Percentiles rank a stretch among this genome's conserved stretches.
These are phyloP conservation scores for Hydropsyche tenuis DNA, from an alignment of 1,140 invertebrate genomes.

Conservation along the genomic window DNA sequence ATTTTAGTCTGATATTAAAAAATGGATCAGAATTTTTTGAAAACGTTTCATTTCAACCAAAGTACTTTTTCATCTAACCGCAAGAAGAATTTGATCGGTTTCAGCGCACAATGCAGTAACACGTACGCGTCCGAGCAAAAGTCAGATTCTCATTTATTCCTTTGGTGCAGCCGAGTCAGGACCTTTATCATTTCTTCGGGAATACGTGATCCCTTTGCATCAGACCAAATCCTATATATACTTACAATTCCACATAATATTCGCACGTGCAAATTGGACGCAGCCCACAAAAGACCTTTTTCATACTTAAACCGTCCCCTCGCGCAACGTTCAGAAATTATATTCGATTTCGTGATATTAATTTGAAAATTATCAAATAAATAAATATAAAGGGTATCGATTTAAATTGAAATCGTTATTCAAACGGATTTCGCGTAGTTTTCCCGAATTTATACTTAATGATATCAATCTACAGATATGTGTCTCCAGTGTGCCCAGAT, in stretches of 20 bases:
- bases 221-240: no score
- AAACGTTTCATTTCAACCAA: neutral
- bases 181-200: slow-evolving; percentile 20
- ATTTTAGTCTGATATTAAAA: neutral
- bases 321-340: no score
- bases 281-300: no score
- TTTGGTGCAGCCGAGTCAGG: neutral
- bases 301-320: no score
- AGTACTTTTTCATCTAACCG: neutral
- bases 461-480: no score
- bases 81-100: neutral
- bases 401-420: no score
- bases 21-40: neutral
- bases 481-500: no score
- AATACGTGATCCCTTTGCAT: neutral
- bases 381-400: no score
- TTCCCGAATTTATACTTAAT: no score
- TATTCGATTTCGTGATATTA: no score
- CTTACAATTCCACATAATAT: slow-evolving; percentile 1
- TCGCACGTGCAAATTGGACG: neutral
- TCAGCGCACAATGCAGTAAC: slow-evolving; percentile 8
- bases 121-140: neutral
- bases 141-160: slow-evolving; percentile 20
- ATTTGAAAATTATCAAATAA: no score
- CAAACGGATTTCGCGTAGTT: no score